phyloP scores from a whole-genome alignment of 2,113 vertebrate genomes.

The Suricata suricatta region DNA sequence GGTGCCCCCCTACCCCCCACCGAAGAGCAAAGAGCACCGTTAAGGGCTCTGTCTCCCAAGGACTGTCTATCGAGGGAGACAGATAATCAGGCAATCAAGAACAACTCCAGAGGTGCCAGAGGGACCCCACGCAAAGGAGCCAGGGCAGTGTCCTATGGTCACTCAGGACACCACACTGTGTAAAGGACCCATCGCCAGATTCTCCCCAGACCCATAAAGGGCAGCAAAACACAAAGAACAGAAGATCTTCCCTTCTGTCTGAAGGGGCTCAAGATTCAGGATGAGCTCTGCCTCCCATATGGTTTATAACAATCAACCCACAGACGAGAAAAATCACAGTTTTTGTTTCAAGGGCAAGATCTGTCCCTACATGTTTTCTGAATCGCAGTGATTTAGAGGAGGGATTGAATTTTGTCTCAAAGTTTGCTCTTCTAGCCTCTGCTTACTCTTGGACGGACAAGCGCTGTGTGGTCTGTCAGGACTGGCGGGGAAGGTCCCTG shows the following conservation, averaged over 20 bases:
- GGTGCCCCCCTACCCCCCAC: background rate
- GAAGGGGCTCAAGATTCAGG: background rate
- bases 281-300: background rate
- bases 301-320: background rate
- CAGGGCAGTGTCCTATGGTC: background rate
- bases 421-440: background rate
- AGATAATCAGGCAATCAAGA: background rate
- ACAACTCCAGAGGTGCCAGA: background rate
- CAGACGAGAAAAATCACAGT: background rate
- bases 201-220: background rate
- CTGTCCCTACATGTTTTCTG: background rate
- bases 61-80: background rate
- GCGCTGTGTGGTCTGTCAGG: background rate
- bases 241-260: background rate
- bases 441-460: background rate
- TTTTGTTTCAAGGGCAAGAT: background rate
- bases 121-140: background rate
- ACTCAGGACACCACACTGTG: background rate
- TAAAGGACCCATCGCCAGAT: background rate
- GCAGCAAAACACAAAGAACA: background rate
- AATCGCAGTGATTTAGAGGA: background rate
- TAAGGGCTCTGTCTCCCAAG: background rate
- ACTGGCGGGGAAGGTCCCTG: background rate
- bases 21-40: background rate
- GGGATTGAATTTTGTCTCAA: background rate